These are phyloP conservation scores for Protobothrops flavoviridis DNA, from an alignment of 2,113 vertebrate species.

Conservation along the genomic window DNA sequence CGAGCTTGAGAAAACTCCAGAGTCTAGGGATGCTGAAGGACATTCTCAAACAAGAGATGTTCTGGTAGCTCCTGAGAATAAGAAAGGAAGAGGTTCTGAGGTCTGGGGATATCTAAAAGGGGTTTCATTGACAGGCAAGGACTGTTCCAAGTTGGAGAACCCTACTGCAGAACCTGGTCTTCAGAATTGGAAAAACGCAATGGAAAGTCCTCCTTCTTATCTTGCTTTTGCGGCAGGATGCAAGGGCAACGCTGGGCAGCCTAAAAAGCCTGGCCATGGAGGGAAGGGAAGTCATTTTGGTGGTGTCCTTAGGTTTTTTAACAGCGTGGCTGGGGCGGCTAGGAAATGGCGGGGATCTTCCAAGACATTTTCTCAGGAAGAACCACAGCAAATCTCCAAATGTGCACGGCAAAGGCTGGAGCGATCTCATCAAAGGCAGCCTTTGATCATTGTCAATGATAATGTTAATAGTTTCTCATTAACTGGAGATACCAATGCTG, in stretches of 20 bases:
- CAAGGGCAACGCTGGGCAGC: conserved; percentile 68
- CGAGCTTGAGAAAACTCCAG: conserved; percentile 72
- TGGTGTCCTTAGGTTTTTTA: conserved; percentile 83
- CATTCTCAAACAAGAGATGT: conserved; percentile 64
- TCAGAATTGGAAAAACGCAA: conserved; percentile 72
- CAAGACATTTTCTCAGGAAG: conserved; percentile 74
- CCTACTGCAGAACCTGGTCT: conserved; percentile 76
- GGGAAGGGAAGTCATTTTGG: conserved; percentile 78
- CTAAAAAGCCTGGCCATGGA: conserved; percentile 57
- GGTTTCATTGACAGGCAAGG: conserved; percentile 78
- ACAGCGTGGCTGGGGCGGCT: conserved; percentile 80
- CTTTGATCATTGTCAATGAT: conserved; percentile 65
- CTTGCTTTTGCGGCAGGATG: conserved; percentile 73
- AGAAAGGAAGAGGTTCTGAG: conserved; percentile 74
- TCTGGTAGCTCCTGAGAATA: conserved; percentile 65
- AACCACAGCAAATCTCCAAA: conserved; percentile 64
- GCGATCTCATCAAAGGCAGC: conserved; percentile 31
- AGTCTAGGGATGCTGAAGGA: conserved; percentile 66
- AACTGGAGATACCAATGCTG: background rate
- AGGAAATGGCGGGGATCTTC: conserved; percentile 82
- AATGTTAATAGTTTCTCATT: conserved; percentile 52
- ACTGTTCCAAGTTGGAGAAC: conserved; percentile 71
- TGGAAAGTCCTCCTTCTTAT: conserved; percentile 64
- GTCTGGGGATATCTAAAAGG: conserved; percentile 88
- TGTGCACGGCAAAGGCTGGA: conserved; percentile 59